A percentile compares a stretch with the other conserved stretches of the same genome.
Evolutionary conservation across 2,113 vertebrate genomes (phyloP).

Genomic region (Nothoprocta perdicaria): DNA sequence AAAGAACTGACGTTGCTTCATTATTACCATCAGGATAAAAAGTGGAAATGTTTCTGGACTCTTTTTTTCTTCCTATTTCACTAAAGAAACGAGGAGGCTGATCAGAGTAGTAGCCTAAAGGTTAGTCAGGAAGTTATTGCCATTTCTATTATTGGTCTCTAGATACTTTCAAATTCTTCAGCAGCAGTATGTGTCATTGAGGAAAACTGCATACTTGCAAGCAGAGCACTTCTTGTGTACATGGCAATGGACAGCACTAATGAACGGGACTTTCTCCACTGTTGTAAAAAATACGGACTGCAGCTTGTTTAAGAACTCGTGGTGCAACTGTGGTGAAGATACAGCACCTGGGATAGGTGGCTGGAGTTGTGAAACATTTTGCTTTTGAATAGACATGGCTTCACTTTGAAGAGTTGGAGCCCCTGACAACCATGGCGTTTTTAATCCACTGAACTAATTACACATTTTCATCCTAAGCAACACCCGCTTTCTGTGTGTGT

Average conservation of each 20-base stretch:
- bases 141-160: background rate
- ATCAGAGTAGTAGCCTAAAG: background rate
- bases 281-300: slow-evolving; percentile 53
- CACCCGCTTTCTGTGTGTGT: background rate
- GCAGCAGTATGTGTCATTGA: slow-evolving; percentile 18
- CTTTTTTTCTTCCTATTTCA: background rate
- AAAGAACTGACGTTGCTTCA: background rate
- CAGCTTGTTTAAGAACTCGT: slow-evolving; percentile 40
- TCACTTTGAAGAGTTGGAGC: background rate
- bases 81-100: background rate
- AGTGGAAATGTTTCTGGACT: background rate
- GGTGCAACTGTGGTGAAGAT: slow-evolving; percentile 37
- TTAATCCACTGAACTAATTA: background rate
- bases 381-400: background rate
- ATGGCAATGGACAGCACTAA: slow-evolving; percentile 31
- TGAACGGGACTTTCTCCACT: slow-evolving; percentile 39
- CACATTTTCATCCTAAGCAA: background rate
- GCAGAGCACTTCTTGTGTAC: slow-evolving; percentile 41
- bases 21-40: background rate
- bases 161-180: background rate
- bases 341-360: slow-evolving; percentile 1
- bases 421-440: background rate
- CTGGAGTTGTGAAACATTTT: slow-evolving; percentile 30
- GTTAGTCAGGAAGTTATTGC: background rate
- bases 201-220: background rate